These are phyloP conservation scores for Phragmatobia fuliginosa DNA, from an alignment of 2,888 invertebrate genomes.

Conservation along the genomic window DNA sequence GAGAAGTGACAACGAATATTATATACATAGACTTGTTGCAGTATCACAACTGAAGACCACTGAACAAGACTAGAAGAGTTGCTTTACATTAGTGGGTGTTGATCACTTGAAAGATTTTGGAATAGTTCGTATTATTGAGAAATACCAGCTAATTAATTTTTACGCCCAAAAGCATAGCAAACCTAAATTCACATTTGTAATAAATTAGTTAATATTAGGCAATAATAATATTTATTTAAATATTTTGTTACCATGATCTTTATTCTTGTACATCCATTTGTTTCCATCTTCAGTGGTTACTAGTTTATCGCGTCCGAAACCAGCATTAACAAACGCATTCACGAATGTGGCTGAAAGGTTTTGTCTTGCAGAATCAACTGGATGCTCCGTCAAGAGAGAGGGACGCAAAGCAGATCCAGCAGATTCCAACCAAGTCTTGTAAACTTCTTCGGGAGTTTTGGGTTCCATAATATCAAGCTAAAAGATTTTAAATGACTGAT, in stretches of 20 bases:
- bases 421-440: constrained; percentile 98
- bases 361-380: constrained; percentile 97
- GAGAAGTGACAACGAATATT: background rate
- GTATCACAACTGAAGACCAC: too few species aligned
- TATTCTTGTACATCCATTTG: constrained; percentile 98
- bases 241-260: constrained; percentile 91
- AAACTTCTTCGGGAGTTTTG: constrained; percentile 99
- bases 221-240: background rate
- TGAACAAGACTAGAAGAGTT: too few species aligned
- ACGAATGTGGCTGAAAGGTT: constrained; percentile 99
- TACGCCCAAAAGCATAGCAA: too few species aligned
- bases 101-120: too few species aligned
- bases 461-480: constrained; percentile 99
- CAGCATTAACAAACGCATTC: constrained; percentile 99
- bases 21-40: too few species aligned
- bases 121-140: too few species aligned
- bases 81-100: too few species aligned
- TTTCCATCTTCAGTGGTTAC: constrained; percentile 94
- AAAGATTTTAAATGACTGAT: background rate
- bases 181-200: too few species aligned
- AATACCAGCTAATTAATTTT: too few species aligned
- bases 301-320: constrained; percentile 98
- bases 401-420: constrained; percentile 89
- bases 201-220: too few species aligned
- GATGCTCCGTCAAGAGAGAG: constrained; percentile 90